Conservation (phyloP, 1,140 invertebrate genomes). For the Heliothis subflexa region DNA sequence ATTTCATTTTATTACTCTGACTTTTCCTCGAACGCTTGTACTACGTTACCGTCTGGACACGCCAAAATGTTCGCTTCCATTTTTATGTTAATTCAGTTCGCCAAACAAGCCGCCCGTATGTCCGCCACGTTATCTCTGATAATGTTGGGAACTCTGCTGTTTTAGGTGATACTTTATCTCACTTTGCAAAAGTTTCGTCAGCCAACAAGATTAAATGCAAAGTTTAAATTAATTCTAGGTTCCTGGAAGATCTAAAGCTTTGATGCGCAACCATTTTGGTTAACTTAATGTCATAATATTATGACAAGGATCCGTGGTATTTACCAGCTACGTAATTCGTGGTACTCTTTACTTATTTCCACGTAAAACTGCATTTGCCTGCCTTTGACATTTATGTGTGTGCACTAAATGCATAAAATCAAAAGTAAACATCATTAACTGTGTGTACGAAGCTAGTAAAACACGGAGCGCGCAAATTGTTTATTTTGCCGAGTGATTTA, state of each 20-base stretch:
- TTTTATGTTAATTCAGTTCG: slow-evolving; percentile 22
- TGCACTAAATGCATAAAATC: slow-evolving; percentile 12
- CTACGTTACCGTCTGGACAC: too few species aligned
- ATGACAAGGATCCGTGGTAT: background rate
- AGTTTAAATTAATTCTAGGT: slow-evolving; percentile 83
- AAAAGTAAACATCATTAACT: slow-evolving; percentile 32
- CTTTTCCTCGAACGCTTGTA: background rate
- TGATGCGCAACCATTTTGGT: slow-evolving; percentile 63
- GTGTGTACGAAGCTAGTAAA: slow-evolving; percentile 25
- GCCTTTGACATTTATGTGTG: background rate
- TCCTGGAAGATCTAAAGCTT: slow-evolving; percentile 57
- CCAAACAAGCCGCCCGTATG: slow-evolving; percentile 47
- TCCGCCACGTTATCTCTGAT: slow-evolving; percentile 69
- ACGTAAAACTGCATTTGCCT: background rate
- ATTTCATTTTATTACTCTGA: background rate
- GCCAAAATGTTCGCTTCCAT: background rate
- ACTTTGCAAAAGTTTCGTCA: slow-evolving; percentile 77
- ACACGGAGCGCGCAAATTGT: slow-evolving; percentile 23
- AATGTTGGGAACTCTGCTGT: slow-evolving; percentile 71
- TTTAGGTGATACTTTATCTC: slow-evolving; percentile 81
- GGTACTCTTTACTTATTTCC: background rate
- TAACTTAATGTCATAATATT: slow-evolving; percentile 52
- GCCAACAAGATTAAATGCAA: slow-evolving; percentile 83
- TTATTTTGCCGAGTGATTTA: slow-evolving; percentile 46
- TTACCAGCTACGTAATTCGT: background rate